Conservation (phyloP, 2,888 invertebrate species). For the Esperia sulphurella region DNA sequence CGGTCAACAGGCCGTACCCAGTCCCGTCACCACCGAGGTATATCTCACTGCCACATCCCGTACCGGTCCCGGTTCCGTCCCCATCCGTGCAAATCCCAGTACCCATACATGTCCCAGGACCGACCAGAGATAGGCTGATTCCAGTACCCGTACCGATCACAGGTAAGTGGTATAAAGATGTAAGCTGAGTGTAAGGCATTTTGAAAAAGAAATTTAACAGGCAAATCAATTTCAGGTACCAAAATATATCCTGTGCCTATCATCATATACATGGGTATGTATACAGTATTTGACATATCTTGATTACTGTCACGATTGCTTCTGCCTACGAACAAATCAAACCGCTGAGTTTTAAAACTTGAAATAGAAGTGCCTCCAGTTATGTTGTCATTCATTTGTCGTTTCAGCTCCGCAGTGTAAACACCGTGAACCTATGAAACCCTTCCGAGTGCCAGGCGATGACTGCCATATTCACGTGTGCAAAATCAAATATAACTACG, state of each 20-base stretch:
- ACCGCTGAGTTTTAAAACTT: background rate
- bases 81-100: constrained; percentile 31
- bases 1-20: constrained; percentile 20
- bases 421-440: constrained; percentile 23
- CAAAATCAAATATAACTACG: constrained; percentile 57
- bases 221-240: constrained; percentile 33
- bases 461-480: constrained; percentile 44
- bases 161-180: constrained; percentile 25
- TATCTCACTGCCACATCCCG: constrained; percentile 8
- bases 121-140: constrained; percentile 34
- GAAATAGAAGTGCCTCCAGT: too few species aligned
- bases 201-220: background rate
- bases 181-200: too few species aligned
- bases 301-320: too few species aligned
- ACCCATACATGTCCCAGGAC: constrained; percentile 30
- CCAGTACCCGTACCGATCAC: constrained; percentile 44
- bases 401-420: constrained; percentile 47
- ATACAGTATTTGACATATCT: too few species aligned
- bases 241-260: constrained; percentile 44
- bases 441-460: constrained; percentile 42
- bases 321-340: background rate
- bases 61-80: constrained; percentile 38
- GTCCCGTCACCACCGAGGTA: constrained; percentile 12
- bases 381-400: background rate
- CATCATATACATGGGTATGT: constrained; percentile 56